Base-by-base conservation (phyloP, 2,797 vertebrate genomes). In the Glyptemys insculpta region DNA sequence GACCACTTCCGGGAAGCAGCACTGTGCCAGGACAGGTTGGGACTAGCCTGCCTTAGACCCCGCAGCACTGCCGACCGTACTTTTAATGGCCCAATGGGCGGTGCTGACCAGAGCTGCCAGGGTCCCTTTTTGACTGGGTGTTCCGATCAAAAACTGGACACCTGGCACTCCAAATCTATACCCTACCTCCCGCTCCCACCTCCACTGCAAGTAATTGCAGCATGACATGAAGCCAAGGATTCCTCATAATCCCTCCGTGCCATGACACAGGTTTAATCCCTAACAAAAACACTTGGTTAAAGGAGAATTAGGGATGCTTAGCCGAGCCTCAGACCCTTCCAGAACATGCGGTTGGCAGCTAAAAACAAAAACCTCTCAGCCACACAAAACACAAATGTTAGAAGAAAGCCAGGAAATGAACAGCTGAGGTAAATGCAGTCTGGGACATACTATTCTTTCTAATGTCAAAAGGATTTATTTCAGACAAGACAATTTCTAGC, bases 191-290 rank as follows among this genome's bases (percentile, higher is more conserved):
- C 7, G 2, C 3, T 62, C 4, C 59, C 14, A 31, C 29, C 59
- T 31, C 82, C 59, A 81, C 87, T 87, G 74, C 2, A 5, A 52
- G 37, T n/a, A 82, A 93, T 44, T 76, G 50, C 2, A 89, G 37
- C 68, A 21, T 10, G 54, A 94, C 29, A 27, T 90, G 10, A 34
- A 89, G 87, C 16, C 47, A 57, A 34, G 29, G 87, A 87, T 9
- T 93, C 81, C 0, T 0, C 37, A 34, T 27, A 68, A 85, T 65
- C 0, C 11, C 10, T 12, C 1, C 9, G 23, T 3, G 82, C 82
- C 23, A 54, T 19, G 76, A 15, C 5, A 87, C 0, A n/a, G 44
- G 18, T 12, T 82, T 90, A 54, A 86, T 92, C 7, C 1, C 5
- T 83, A 68, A 81, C 1, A 56, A 68, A 9, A 68, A 44, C n/a